Evolutionary conservation across 2,888 invertebrate species (phyloP).

Genomic region (Ophonus ardosiacus): DNA sequence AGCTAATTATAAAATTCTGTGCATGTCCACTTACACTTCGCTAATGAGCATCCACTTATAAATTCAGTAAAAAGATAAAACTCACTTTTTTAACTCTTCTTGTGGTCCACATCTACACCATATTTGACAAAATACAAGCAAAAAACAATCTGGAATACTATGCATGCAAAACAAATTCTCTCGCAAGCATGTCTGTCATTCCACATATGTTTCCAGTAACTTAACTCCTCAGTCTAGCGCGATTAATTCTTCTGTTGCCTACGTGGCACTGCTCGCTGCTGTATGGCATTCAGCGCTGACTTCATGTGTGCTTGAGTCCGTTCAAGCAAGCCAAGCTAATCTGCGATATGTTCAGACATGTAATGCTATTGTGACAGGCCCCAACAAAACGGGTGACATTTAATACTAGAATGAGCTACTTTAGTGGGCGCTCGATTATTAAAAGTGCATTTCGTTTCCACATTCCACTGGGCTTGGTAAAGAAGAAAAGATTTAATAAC

Average conservation of each 20-base stretch:
- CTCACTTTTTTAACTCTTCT: not conserved
- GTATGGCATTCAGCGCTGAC: not conserved
- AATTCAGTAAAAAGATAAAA: constrained; percentile 1
- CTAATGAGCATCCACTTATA: constrained; percentile 4
- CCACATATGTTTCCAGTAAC: constrained; percentile 42
- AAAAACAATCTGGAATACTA: not conserved
- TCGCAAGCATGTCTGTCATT: constrained; percentile 10
- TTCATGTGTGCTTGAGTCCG: not conserved
- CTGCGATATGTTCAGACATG: not conserved
- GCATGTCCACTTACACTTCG: not conserved
- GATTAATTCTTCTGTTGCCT: constrained; percentile 42
- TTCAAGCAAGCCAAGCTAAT: not conserved
- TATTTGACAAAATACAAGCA: not conserved
- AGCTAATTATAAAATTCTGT: not conserved
- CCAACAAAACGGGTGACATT: not conserved
- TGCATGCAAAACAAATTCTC: not conserved
- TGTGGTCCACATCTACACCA: not conserved
- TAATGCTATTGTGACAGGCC: not conserved
- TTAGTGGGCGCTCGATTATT: not conserved
- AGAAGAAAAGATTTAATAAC: not conserved
- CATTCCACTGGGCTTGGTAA: not conserved
- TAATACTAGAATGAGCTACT: not conserved
- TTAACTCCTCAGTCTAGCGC: constrained; percentile 29
- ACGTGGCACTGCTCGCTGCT: constrained; percentile 12
- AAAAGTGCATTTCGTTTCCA: not conserved